Evolutionary conservation across 2,113 vertebrate genomes (phyloP).

Genomic region (Epinephelus moara): DNA sequence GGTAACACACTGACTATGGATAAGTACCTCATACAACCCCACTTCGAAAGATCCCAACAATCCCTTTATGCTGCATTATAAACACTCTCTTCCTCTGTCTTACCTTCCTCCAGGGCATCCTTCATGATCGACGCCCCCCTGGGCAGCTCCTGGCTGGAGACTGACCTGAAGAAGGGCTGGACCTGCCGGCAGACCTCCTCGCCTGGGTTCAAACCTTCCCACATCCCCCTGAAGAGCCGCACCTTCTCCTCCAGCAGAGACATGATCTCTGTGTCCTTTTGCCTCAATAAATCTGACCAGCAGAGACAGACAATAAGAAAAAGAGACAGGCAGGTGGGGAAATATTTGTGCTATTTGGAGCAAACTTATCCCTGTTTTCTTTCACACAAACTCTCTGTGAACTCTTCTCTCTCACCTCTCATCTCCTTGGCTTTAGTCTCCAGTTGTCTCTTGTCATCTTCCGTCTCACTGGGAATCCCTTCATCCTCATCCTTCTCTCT

Average conservation of each 20-base stretch:
- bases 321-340: not conserved
- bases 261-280: slow-evolving; percentile 95
- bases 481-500: slow-evolving; percentile 98
- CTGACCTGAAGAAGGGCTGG: slow-evolving; percentile 89
- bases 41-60: not conserved
- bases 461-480: slow-evolving; percentile 95
- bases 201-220: slow-evolving; percentile 84
- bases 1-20: too few species aligned
- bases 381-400: not conserved
- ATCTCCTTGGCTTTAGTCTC: slow-evolving; percentile 92
- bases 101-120: slow-evolving; percentile 93
- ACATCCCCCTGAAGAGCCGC: slow-evolving; percentile 92
- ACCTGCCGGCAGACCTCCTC: slow-evolving; percentile 76
- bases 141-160: slow-evolving; percentile 87
- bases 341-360: not conserved
- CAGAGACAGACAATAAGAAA: not conserved
- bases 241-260: slow-evolving; percentile 93
- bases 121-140: slow-evolving; percentile 92
- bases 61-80: not conserved
- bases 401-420: slow-evolving; percentile 87
- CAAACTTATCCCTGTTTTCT: not conserved
- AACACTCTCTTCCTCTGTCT: slow-evolving; percentile 32
- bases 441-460: slow-evolving; percentile 92
- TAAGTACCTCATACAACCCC: too few species aligned
- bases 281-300: slow-evolving; percentile 89